Evolutionary conservation across 2,888 invertebrate species (phyloP).

Genomic region (Poecilus cupreus): DNA sequence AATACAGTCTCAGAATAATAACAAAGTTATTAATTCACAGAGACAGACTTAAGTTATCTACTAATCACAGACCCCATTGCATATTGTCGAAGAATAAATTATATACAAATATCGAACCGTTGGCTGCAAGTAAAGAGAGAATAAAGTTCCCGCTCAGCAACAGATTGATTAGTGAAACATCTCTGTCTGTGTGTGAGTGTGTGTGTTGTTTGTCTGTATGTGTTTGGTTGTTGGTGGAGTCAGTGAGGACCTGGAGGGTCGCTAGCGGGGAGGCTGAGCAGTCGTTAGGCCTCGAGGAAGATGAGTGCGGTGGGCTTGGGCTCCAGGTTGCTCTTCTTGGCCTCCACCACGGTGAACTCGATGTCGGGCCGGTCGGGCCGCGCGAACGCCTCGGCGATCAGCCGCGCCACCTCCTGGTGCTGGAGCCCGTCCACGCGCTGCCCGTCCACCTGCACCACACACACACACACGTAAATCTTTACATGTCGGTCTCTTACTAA

Average conservation of each 20-base stretch:
- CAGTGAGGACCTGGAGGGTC: conserved; percentile 78
- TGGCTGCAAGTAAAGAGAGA: no score
- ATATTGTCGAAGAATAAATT: no score
- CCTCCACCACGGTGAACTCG: conserved; percentile 94
- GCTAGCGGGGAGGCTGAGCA: conserved; percentile 91
- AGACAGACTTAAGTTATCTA: no score
- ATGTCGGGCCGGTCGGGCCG: conserved; percentile 91
- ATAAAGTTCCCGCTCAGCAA: no score
- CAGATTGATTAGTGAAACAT: background rate
- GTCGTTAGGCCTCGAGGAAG: conserved; percentile 94
- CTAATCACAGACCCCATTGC: no score
- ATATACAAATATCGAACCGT: no score
- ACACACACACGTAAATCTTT: no score
- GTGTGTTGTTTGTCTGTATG: conserved; percentile 47
- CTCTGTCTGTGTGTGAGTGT: conserved; percentile 10
- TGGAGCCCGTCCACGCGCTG: conserved; percentile 85
- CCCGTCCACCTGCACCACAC: conserved; percentile 76
- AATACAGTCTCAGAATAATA: no score
- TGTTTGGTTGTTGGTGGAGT: conserved; percentile 71
- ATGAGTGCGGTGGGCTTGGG: conserved; percentile 93
- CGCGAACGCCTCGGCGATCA: conserved; percentile 95
- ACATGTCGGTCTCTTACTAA: no score
- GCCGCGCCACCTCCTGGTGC: conserved; percentile 92
- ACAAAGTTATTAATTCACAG: no score
- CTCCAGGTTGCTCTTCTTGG: conserved; percentile 93